These are phyloP conservation scores for Prunella strophiata DNA, from an alignment of 2,797 vertebrate species.

Conservation along the genomic window DNA sequence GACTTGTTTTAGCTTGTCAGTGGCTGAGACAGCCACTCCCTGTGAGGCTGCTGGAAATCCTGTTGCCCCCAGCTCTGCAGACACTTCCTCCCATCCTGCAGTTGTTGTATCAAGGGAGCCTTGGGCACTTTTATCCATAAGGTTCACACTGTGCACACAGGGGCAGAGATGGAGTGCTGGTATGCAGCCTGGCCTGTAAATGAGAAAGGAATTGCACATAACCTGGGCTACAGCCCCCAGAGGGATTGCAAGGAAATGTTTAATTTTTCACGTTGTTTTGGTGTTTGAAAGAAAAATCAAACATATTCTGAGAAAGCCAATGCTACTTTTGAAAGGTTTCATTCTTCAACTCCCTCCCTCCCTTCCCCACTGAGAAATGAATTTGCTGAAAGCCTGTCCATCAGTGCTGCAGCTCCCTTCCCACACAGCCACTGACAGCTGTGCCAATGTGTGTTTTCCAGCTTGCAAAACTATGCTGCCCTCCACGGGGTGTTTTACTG, in stretches of 20 bases:
- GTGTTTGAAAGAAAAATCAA: slow-evolving; percentile 32
- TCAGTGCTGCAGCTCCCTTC: neutral
- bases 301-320: neutral
- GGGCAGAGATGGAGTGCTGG: neutral
- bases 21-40: neutral
- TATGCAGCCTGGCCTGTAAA: neutral
- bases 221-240: neutral
- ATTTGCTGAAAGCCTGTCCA: neutral
- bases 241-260: neutral
- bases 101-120: neutral
- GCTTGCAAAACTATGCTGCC: slow-evolving; percentile 81
- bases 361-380: neutral
- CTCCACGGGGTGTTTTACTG: slow-evolving; percentile 84
- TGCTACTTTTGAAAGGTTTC: slow-evolving; percentile 5
- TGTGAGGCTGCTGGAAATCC: neutral
- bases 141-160: neutral
- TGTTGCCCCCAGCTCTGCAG: neutral
- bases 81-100: neutral
- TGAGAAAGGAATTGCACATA: neutral
- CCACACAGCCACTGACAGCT: neutral
- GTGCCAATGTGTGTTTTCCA: slow-evolving; percentile 70
- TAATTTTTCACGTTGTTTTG: neutral
- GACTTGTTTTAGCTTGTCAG: neutral
- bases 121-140: neutral
- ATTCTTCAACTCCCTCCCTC: neutral